Evolutionary conservation across 2,797 vertebrate genomes (phyloP).

Genomic region (Cheirogaleus major): DNA sequence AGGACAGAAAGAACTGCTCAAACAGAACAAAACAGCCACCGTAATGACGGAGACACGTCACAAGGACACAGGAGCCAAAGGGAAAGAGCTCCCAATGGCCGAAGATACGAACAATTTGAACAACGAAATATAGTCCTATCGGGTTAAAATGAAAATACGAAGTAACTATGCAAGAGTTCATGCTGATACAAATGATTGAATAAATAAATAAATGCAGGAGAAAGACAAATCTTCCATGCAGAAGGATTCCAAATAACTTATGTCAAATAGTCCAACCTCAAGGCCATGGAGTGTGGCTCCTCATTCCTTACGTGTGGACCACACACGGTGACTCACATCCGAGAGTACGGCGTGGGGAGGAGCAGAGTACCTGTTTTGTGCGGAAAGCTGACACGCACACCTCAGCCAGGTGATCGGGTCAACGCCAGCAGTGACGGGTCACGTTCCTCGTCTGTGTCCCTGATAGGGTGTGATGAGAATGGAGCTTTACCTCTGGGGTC

Average conservation of each 20-base stretch:
- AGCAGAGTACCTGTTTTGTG: background rate
- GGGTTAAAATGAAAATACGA: background rate
- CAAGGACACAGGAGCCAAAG: background rate
- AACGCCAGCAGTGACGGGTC: background rate
- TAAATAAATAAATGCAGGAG: background rate
- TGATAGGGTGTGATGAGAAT: background rate
- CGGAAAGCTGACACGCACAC: background rate
- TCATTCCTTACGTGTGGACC: too few species aligned
- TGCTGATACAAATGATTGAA: background rate
- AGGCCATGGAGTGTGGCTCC: too few species aligned
- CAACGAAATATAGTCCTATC: background rate
- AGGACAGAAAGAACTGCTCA: background rate
- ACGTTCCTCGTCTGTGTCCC: fast-evolving
- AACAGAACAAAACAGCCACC: background rate
- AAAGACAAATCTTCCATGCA: background rate
- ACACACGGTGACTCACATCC: background rate
- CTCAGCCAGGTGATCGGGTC: background rate
- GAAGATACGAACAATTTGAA: background rate
- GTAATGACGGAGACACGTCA: fast-evolving
- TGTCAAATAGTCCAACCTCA: background rate
- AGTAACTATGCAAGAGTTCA: background rate
- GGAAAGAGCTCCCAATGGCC: background rate
- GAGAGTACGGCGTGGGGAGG: fast-evolving
- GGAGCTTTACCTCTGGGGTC: background rate
- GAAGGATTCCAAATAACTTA: background rate